Evolutionary conservation across 2,113 vertebrate genomes (phyloP).

Genomic region (Gila orcuttii): DNA sequence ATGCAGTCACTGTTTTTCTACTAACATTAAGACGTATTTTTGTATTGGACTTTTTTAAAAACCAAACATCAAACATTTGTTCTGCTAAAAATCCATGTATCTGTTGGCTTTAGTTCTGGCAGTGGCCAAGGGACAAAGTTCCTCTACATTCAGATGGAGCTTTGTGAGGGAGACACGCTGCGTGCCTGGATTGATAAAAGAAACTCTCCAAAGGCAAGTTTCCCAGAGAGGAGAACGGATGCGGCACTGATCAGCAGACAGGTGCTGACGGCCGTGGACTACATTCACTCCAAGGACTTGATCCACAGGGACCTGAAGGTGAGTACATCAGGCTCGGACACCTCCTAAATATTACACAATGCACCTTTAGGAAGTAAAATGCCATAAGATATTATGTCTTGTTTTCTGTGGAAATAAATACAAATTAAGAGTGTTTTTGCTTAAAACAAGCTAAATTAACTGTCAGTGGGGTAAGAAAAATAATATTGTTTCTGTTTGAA

Average conservation of each 20-base stretch:
- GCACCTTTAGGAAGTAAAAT: too few species aligned
- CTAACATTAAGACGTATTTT: not conserved
- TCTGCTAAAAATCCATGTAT: not conserved
- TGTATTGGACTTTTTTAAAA: not conserved
- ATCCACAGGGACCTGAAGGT: constrained; percentile 80
- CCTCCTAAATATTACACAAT: too few species aligned
- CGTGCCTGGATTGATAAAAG: constrained; percentile 69
- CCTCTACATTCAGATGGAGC: constrained; percentile 80
- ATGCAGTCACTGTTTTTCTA: not conserved
- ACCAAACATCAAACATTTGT: too few species aligned
- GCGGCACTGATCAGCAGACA: constrained; percentile 61
- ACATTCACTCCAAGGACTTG: constrained; percentile 67
- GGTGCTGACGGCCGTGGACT: constrained; percentile 69
- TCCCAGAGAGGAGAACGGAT: constrained; percentile 56
- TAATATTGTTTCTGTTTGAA: too few species aligned
- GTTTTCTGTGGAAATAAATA: too few species aligned
- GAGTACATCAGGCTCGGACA: not conserved
- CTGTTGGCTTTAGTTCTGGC: constrained; percentile 59
- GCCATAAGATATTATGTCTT: too few species aligned
- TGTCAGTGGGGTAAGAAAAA: too few species aligned
- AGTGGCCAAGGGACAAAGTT: constrained; percentile 31
- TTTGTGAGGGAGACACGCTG: constrained; percentile 70
- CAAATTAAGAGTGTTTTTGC: too few species aligned
- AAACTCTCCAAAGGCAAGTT: constrained; percentile 47
- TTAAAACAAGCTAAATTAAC: too few species aligned